phyloP scores from a whole-genome alignment of 1,140 invertebrate genomes.

The Gonioctena quinquepunctata region DNA sequence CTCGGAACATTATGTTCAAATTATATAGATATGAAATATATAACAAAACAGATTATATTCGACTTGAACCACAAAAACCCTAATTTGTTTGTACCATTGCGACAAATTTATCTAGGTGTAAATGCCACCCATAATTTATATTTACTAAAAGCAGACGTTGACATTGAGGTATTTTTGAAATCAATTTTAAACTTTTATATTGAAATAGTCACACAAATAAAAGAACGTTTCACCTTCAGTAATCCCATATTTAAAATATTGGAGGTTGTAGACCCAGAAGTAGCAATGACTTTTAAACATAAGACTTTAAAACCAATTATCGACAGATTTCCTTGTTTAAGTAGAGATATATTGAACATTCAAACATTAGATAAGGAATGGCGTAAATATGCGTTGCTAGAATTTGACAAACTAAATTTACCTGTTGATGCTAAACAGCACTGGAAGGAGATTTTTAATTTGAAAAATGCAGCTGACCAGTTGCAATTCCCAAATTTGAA shows the following conservation, averaged over 20 bases:
- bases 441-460: slow-evolving; percentile 18
- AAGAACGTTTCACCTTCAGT: slow-evolving; percentile 29
- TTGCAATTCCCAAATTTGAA: slow-evolving; percentile 25
- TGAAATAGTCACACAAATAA: slow-evolving; percentile 25
- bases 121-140: neutral
- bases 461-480: slow-evolving; percentile 24
- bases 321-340: slow-evolving; percentile 22
- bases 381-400: slow-evolving; percentile 24
- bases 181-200: slow-evolving; percentile 29
- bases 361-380: slow-evolving; percentile 27
- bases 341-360: neutral
- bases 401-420: slow-evolving; percentile 3
- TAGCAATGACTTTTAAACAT: slow-evolving; percentile 14
- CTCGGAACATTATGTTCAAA: slow-evolving; percentile 11
- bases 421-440: slow-evolving; percentile 12
- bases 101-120: slow-evolving; percentile 24
- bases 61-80: slow-evolving; percentile 10
- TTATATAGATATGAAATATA: slow-evolving; percentile 4
- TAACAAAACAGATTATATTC: slow-evolving; percentile 9
- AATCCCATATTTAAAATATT: slow-evolving; percentile 22
- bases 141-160: neutral
- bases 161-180: slow-evolving; percentile 13
- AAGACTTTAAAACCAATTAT: slow-evolving; percentile 12
- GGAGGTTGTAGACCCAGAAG: slow-evolving; percentile 19
- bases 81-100: slow-evolving; percentile 8